These are phyloP conservation scores for Apocrypta bakeri DNA, from an alignment of 1,140 invertebrate species.

Conservation along the genomic window DNA sequence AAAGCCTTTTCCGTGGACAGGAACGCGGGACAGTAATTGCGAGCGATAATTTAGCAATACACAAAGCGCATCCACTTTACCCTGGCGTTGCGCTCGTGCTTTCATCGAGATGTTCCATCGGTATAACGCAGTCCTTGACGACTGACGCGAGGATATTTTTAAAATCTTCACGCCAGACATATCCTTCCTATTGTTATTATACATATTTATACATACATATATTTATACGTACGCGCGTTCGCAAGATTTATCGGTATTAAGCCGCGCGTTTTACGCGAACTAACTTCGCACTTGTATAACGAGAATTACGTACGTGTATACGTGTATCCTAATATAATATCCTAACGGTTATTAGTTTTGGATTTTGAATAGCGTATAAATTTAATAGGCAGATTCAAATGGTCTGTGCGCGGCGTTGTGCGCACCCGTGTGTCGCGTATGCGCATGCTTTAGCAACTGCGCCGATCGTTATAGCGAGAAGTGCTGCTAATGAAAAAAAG, in stretches of 20 bases:
- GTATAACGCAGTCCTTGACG: slow-evolving; percentile 14
- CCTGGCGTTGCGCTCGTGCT: background rate
- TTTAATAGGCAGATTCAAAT: too few relatives aligned
- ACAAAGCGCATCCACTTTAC: background rate
- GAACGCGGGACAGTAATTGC: slow-evolving; percentile 1
- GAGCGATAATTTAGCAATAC: background rate
- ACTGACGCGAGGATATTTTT: slow-evolving; percentile 30
- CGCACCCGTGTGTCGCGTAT: too few relatives aligned
- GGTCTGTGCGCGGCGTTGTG: too few relatives aligned
- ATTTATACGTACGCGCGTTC: background rate
- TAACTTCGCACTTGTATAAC: background rate
- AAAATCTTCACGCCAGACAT: background rate
- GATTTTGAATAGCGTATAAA: background rate
- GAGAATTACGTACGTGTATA: too few relatives aligned
- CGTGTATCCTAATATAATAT: too few relatives aligned
- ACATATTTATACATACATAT: background rate
- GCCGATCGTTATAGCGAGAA: background rate
- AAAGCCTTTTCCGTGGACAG: background rate
- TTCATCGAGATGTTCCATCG: background rate
- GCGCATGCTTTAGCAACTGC: too few relatives aligned
- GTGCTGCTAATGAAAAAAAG: background rate
- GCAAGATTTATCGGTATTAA: slow-evolving; percentile 37
- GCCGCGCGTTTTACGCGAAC: background rate
- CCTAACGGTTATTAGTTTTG: background rate
- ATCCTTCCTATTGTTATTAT: slow-evolving; percentile 28